Evolutionary conservation across 92 coral and sea anemone species (phyloP), one percentile per base, ranked within the genome.

Genomic region (Phenganax marumi): DNA sequence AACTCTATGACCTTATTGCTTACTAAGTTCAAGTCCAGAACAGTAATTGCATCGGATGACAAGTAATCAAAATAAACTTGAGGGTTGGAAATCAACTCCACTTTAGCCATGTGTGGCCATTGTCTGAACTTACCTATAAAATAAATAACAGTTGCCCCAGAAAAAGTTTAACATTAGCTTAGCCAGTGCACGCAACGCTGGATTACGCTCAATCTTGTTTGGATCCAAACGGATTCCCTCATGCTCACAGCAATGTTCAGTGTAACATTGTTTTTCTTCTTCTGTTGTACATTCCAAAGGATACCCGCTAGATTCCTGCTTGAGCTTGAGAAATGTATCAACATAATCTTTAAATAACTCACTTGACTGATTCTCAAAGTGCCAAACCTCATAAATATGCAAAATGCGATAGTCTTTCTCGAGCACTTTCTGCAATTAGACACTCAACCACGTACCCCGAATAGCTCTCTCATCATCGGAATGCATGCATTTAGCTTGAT

Each of bases 61-160:
- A 66, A 43, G 18, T 66, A 66, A 23, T 66, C 72, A 23, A 66
- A 66, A 13, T 23, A 66, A 52, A 52, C 57, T 14, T 52, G 8
- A 8, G 57, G 57, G 57, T 56, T 9, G 6, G 3, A 2, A 23
- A 66, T 66, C 72, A 23, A 8, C 22, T 66, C 50, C 46, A 39
- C 50, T 39, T 66, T 66, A 10, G 50, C 55, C 85, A 79, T 84
- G 56, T 89, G 83, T 7, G 81, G 77, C 12, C 75, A 52, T 61
- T 84, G 90, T 0, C 83, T 88, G 80, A 89, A 90, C 43, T 85
- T 82, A 14, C 89, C 88, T 84, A 66, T 4, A 66, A 66, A 66
- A 17, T 54, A 54, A 54, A 54, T 54, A 10, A 54, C 10, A 54
- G 7, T 66, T 66, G 23, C 72, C 72, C 19, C 72, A 13, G 22